Evolutionary conservation across 2,888 invertebrate species (phyloP), one percentile per base, ranked within the genome.

Genomic region (Drosophila robusta): DNA sequence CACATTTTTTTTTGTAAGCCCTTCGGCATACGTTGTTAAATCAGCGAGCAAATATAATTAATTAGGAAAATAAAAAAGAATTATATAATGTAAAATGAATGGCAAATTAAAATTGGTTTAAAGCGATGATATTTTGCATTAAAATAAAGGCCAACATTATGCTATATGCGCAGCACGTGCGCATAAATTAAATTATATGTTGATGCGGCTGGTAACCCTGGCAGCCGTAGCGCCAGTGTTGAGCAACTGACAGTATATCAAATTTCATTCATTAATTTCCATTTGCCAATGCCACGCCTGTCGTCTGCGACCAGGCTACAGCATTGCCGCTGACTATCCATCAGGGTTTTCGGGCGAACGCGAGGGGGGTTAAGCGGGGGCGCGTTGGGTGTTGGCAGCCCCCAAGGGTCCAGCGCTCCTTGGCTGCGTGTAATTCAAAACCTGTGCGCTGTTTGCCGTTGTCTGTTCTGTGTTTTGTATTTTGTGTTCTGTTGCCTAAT

Each of bases 201-300:
- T 49, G 58, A 52, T 58, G 70, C 54, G 54, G 47, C 51, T 67
- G 66, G 70, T 55, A 65, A 54, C 62, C 54, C 62, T 66, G 60
- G 67, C 56, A 49, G 46, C 42, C 8, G 44, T 29, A 55, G 11
- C 34, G 49, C n/a, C 74, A 42, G 49, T 64, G 58, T 51, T 73
- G 63, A 57, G 55, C 64, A 61, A 67, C 82, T 85, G 81, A 68
- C 80, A 78, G 80, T 82, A 83, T 87, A 87, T 87, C 83, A 88
- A 87, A 87, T 86, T 86, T 83, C 81, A 76, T 88, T 88, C 86
- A 87, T 87, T 87, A 87, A 87, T 87, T 87, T 87, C 75, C 88
- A 86, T 86, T 86, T 86, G 82, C 58, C 82, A 85, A 67, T 78
- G 85, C 78, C 76, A 82, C 75, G 85, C 80, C 87, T 84, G 85